Evolutionary conservation across 2,797 vertebrate species (phyloP).

Genomic region (Lithobates pipiens): DNA sequence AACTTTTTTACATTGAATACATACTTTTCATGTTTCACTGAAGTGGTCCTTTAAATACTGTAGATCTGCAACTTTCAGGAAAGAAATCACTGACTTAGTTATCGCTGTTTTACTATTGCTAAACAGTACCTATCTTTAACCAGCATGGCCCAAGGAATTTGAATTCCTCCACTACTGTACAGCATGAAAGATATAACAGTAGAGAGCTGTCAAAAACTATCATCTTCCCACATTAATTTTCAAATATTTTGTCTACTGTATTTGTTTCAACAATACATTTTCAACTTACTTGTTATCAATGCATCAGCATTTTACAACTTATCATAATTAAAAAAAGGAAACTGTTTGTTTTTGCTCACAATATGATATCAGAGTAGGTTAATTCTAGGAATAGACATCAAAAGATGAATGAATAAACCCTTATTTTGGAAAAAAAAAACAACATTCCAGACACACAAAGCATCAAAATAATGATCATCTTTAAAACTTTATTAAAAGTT

Average conservation of each 20-base stretch:
- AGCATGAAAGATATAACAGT: conserved; percentile 4
- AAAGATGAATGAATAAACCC: not conserved
- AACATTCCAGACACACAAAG: not conserved
- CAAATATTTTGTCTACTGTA: not conserved
- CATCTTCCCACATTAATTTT: conserved; percentile 2
- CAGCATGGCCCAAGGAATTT: not conserved
- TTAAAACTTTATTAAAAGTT: not conserved
- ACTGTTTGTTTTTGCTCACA: not conserved
- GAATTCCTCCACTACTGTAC: not conserved
- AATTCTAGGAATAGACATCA: not conserved
- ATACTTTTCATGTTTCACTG: too few species aligned
- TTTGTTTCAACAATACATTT: not conserved
- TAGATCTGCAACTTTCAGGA: not conserved
- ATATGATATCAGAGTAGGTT: not conserved
- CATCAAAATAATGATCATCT: not conserved
- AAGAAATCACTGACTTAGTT: not conserved
- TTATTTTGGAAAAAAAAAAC: not conserved
- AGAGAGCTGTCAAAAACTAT: not conserved
- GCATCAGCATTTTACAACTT: not conserved
- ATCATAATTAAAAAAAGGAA: not conserved
- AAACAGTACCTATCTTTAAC: not conserved
- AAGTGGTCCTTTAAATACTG: not conserved
- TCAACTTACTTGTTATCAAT: not conserved
- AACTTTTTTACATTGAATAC: too few species aligned
- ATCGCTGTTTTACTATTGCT: not conserved